Percentiles rank a stretch among this genome's conserved stretches.
Conservation (phyloP, 2,888 invertebrate genomes). For the Meliscaeva auricollis region DNA sequence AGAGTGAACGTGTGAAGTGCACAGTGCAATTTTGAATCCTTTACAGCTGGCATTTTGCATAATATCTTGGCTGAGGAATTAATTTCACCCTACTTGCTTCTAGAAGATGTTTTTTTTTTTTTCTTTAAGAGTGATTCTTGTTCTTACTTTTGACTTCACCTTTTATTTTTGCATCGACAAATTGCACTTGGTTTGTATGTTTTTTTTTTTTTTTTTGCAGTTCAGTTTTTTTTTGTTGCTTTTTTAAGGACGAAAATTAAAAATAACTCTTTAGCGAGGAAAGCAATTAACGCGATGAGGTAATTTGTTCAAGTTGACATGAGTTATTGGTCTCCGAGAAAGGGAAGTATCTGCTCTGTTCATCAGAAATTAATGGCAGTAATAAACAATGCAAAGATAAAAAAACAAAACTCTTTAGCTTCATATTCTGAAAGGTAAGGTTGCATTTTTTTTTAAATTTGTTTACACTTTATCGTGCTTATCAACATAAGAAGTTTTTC, state of each 20-base stretch:
- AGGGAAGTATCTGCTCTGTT: conserved; percentile 14
- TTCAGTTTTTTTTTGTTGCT: not conserved
- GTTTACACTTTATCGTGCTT: too few species aligned
- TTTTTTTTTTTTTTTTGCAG: conserved; percentile 17
- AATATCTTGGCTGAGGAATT: conserved; percentile 56
- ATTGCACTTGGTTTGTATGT: conserved; percentile 10
- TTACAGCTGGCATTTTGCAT: conserved; percentile 56
- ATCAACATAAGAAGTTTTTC: too few species aligned
- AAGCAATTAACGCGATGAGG: conserved; percentile 72
- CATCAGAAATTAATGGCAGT: conserved; percentile 64
- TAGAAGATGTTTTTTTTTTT: conserved; percentile 38
- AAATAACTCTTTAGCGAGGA: conserved; percentile 65
- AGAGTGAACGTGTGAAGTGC: conserved; percentile 56
- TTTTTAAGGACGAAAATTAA: conserved; percentile 24
- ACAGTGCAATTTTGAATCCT: conserved; percentile 56
- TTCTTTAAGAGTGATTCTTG: conserved; percentile 3
- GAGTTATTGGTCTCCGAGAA: conserved; percentile 59
- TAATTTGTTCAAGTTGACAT: conserved; percentile 73
- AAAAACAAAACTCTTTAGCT: not conserved
- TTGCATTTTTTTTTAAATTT: too few species aligned
- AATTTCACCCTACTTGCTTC: conserved; percentile 36
- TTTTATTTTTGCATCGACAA: conserved; percentile 31
- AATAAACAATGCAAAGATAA: conserved; percentile 63
- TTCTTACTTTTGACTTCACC: conserved; percentile 15
- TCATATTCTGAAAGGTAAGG: not conserved